Evolutionary conservation across 2,113 vertebrate genomes (phyloP).

Genomic region (Phyllostomus discolor): DNA sequence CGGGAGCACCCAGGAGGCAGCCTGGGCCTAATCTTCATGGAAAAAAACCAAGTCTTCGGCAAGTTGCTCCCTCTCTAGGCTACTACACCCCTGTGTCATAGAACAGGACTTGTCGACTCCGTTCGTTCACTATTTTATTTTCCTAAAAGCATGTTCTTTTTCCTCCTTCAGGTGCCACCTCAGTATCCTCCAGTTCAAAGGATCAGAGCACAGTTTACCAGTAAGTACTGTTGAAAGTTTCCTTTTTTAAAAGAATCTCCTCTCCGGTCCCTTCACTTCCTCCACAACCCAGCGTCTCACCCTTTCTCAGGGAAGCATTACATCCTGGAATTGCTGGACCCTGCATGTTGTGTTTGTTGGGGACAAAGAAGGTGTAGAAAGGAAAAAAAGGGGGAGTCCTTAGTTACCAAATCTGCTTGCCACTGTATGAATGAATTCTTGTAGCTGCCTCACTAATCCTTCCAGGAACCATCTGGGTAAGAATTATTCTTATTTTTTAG

Average conservation of each 20-base stretch:
- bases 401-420: neutral
- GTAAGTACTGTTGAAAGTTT: slow-evolving; percentile 56
- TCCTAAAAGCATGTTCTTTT: neutral
- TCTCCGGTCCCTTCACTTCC: neutral
- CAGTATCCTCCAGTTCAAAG: slow-evolving; percentile 45
- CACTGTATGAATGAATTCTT: neutral
- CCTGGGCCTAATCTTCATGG: neutral
- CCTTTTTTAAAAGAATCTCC: slow-evolving; percentile 10
- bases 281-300: neutral
- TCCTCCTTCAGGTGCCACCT: slow-evolving; percentile 24
- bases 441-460: neutral
- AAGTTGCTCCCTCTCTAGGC: neutral
- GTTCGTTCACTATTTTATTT: neutral
- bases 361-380: neutral
- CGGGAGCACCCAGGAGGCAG: neutral
- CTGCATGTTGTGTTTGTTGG: neutral
- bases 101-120: neutral
- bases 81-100: neutral
- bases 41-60: neutral
- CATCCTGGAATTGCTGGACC: neutral
- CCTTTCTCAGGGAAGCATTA: neutral
- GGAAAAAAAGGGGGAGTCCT: neutral
- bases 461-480: neutral
- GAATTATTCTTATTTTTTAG: neutral
- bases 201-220: slow-evolving; percentile 29